These are phyloP conservation scores for Drosophila leonis DNA, from an alignment of 2,888 invertebrate species.

Conservation along the genomic window DNA sequence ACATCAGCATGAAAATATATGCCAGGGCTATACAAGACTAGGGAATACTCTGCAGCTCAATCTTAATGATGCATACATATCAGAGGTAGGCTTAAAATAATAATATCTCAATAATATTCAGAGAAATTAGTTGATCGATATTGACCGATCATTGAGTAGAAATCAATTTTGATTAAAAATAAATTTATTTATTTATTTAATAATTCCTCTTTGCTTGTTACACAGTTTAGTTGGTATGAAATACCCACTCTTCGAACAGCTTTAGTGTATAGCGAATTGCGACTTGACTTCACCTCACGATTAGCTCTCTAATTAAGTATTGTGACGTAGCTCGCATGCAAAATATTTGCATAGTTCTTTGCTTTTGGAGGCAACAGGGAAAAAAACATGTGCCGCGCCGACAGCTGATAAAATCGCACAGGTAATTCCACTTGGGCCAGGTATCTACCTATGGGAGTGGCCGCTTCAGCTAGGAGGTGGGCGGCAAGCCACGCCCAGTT, in stretches of 20 bases:
- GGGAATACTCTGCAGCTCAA: background rate
- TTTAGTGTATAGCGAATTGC: background rate
- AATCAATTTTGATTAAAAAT: background rate
- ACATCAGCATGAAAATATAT: constrained; percentile 48
- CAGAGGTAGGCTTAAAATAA: background rate
- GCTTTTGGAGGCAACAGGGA: background rate
- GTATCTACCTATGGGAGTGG: constrained; percentile 4
- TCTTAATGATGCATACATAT: background rate
- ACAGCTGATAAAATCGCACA: constrained; percentile 25
- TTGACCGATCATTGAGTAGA: background rate
- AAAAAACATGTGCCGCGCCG: constrained; percentile 19
- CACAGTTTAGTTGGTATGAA: background rate
- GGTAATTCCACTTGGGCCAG: constrained; percentile 11
- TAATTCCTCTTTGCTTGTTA: background rate
- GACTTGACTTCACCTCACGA: constrained; percentile 4
- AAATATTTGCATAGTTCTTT: constrained; percentile 43
- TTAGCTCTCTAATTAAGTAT: constrained; percentile 35
- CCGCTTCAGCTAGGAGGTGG: background rate
- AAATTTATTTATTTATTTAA: too few species aligned
- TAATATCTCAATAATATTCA: background rate
- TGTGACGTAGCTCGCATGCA: constrained; percentile 27
- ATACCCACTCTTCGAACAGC: background rate
- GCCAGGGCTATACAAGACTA: background rate
- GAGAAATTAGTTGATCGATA: background rate
- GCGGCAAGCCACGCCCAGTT: constrained; percentile 11